These are phyloP conservation scores for Calosoma granatense DNA, from an alignment of 1,140 invertebrate species.

Conservation along the genomic window DNA sequence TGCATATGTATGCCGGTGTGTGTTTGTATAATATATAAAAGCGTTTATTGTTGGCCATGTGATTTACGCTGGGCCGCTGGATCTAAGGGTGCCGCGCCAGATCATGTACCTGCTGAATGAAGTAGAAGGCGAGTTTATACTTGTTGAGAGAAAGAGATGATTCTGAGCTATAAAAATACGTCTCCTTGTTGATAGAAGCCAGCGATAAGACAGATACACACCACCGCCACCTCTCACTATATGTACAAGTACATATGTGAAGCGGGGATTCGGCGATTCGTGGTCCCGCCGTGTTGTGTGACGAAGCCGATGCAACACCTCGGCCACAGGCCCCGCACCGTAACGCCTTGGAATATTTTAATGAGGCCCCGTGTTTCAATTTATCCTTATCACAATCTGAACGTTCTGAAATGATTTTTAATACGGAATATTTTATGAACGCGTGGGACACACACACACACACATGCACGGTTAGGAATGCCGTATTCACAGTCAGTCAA, in stretches of 20 bases:
- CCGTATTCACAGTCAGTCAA: too few relatives aligned
- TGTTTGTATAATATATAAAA: not conserved
- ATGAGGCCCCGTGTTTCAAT: conserved; percentile 7
- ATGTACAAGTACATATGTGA: not conserved
- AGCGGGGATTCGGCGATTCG: not conserved
- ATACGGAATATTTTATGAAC: conserved; percentile 6
- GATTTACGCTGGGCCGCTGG: not conserved
- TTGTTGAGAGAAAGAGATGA: conserved; percentile 2
- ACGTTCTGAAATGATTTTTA: conserved; percentile 7
- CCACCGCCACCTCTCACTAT: too few relatives aligned
- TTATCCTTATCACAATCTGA: conserved; percentile 8
- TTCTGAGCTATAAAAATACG: not conserved
- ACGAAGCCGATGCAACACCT: not conserved
- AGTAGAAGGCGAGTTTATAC: not conserved
- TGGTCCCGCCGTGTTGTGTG: not conserved
- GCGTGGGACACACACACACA: not conserved
- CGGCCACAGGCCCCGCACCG: not conserved
- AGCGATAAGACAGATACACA: not conserved
- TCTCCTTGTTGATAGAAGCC: not conserved
- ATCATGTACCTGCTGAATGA: not conserved
- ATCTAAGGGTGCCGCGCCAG: not conserved
- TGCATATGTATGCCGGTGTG: too few relatives aligned
- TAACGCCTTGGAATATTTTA: conserved; percentile 3
- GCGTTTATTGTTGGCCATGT: not conserved
- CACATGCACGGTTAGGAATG: too few relatives aligned